Evolutionary conservation across 2,888 invertebrate genomes (phyloP), one percentile per base, ranked within the genome.

Genomic region (Thera britannica): DNA sequence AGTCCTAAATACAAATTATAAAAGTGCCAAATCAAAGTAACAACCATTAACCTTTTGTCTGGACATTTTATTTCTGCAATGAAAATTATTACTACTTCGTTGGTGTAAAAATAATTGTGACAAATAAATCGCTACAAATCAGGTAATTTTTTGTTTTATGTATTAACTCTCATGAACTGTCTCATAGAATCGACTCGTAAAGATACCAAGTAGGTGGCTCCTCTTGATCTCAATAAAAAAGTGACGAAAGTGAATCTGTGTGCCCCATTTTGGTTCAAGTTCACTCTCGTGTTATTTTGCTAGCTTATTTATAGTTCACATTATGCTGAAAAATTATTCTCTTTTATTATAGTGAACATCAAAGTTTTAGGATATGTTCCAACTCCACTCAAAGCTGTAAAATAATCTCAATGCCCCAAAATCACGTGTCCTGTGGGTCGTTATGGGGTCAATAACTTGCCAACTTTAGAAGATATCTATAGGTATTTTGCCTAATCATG

Each of bases 71-170:
- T 70, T 80, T 85, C 88, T 91, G 92, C 90, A 87, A 93, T 93
- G 93, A 92, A 90, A 92, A 88, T 88, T 88, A 85, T 88, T 89
- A 90, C 87, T 89, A 90, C 87, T 90, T 90, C 91, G 87, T 86
- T 91, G 91, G 91, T 93, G 89, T 93, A 93, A 93, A 93, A 93
- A 93, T 92, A 92, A 92, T 93, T 92, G 90, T 92, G 93, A 91
- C 88, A 89, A 92, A 87, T 89, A 90, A 87, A 90, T 82, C 85
- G 81, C 84, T 84, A 81, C 86, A 84, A 77, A 83, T 84, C 92
- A 92, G 92, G 93, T 92, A 92, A 91, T 83, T 81, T 80, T 78
- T 83, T 86, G 82, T 88, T 89, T 85, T 80, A 72, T 75, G 64
- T 76, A 75, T 70, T 71, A 79, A 77, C 55, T 73, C 65, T 65